Conservation (phyloP, 2,888 invertebrate species). For the Caenorhabditis sp. region DNA sequence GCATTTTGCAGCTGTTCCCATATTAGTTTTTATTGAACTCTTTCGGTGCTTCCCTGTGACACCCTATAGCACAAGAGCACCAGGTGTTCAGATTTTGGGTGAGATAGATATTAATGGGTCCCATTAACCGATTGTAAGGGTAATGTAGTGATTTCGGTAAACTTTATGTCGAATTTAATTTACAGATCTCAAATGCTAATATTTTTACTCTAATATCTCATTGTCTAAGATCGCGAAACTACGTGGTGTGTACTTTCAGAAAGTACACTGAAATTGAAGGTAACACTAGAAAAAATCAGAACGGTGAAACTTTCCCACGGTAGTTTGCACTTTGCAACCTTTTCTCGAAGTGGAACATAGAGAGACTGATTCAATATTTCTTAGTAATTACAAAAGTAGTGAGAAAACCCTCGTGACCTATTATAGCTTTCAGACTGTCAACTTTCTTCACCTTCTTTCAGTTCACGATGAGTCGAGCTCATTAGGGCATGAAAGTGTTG, state of each 20-base stretch:
- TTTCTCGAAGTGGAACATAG: conserved; percentile 4
- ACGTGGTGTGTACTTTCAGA: background rate
- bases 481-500: background rate
- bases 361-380: no score
- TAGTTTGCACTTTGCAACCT: conserved; percentile 3
- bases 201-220: background rate
- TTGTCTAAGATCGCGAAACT: background rate
- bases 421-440: no score
- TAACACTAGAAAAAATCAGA: background rate
- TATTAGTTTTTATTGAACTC: background rate
- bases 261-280: conserved; percentile 22
- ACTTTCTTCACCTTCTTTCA: no score
- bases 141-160: no score
- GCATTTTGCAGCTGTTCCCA: background rate
- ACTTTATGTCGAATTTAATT: no score
- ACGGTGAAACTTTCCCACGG: background rate
- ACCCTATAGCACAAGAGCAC: background rate
- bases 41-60: background rate
- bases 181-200: no score
- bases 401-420: no score
- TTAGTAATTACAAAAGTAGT: no score
- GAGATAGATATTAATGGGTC: no score
- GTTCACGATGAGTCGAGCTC: background rate
- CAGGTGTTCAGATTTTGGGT: no score
- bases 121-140: no score